Conservation (phyloP, 2,797 vertebrate genomes). For the Hemitrygon akajei region DNA sequence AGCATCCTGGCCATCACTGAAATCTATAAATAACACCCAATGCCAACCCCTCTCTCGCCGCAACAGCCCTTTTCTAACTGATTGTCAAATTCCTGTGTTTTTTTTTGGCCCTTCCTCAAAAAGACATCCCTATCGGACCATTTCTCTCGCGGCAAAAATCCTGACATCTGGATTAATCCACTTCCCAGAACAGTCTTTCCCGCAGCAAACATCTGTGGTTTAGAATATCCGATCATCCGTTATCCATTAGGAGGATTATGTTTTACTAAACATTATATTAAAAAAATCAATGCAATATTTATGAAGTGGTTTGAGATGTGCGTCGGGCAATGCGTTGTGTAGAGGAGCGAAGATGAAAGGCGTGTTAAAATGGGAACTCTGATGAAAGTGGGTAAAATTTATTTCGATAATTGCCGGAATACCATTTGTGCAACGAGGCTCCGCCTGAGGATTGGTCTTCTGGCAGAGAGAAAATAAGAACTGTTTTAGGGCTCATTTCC, state of each 20-base stretch:
- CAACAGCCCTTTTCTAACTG: not conserved
- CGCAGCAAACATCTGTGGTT: not conserved
- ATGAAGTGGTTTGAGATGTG: conserved; percentile 1
- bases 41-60: not conserved
- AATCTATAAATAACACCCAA: not conserved
- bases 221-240: conserved; percentile 28
- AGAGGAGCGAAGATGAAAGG: not conserved
- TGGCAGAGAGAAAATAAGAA: not conserved
- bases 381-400: not conserved
- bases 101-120: not conserved
- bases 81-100: not conserved
- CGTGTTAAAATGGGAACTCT: not conserved
- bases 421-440: too few species aligned
- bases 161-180: conserved; percentile 23
- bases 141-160: not conserved
- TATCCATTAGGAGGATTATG: conserved; percentile 34
- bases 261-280: not conserved
- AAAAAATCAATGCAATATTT: not conserved
- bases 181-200: not conserved
- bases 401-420: not conserved
- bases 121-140: not conserved
- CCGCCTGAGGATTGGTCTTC: not conserved
- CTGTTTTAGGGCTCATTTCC: not conserved
- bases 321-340: not conserved
- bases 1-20: not conserved